Percentiles rank a stretch among this genome's conserved stretches.
These are phyloP conservation scores for Danionella cerebrum DNA, from an alignment of 2,113 vertebrate species.

Conservation along the genomic window DNA sequence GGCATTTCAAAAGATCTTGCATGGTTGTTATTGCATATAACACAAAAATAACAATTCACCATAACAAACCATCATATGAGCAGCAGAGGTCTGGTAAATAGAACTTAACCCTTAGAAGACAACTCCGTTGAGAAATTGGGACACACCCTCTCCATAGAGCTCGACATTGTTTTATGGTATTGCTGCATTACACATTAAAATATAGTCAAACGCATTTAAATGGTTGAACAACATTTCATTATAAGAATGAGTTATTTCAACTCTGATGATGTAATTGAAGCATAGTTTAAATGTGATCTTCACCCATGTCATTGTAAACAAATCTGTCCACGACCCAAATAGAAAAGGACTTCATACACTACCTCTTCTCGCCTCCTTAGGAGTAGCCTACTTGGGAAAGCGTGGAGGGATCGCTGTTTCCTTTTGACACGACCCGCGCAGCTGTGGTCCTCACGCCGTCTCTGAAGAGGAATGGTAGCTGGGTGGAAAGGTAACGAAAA, in stretches of 20 bases:
- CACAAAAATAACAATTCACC: background rate
- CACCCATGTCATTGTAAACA: background rate
- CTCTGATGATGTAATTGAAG: background rate
- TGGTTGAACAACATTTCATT: background rate
- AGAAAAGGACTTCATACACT: background rate
- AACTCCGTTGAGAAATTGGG: background rate
- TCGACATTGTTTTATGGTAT: background rate
- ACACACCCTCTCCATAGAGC: conserved; percentile 24
- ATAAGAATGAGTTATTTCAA: background rate
- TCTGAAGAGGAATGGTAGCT: background rate
- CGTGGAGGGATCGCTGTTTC: background rate
- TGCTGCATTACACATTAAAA: background rate
- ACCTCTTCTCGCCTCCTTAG: conserved; percentile 3
- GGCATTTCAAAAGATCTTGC: too few species aligned
- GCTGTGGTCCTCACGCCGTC: background rate
- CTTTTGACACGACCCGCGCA: background rate
- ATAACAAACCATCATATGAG: background rate
- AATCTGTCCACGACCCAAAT: background rate
- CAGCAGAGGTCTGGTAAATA: background rate
- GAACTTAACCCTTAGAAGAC: background rate
- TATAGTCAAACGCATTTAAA: background rate
- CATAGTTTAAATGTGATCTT: background rate
- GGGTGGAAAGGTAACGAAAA: background rate
- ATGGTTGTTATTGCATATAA: too few species aligned
- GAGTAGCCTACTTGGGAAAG: background rate